Conservation (phyloP, 23 tunicate species). For the Styela clava region DNA sequence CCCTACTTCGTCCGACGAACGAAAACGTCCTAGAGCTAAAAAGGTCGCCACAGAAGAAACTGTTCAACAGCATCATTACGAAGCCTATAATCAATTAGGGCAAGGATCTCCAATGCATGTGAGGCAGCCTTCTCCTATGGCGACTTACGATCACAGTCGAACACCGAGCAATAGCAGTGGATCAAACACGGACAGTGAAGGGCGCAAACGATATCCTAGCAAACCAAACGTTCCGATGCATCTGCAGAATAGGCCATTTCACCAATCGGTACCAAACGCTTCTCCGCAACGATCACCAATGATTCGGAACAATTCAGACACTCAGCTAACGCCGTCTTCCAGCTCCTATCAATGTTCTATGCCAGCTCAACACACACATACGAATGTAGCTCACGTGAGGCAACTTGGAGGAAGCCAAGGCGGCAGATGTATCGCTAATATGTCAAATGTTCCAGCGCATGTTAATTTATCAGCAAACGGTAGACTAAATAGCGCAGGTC, state of each 20-base stretch:
- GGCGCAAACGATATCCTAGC: conserved; percentile 15
- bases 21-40: conserved; percentile 63
- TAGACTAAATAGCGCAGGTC: neutral
- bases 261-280: conserved; percentile 22
- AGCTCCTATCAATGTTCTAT: conserved; percentile 2
- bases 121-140: neutral
- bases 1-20: conserved; percentile 92
- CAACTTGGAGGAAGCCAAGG: no score
- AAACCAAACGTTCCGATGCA: neutral
- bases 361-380: conserved; percentile 16
- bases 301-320: conserved; percentile 23
- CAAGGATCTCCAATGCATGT: neutral
- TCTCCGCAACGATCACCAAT: conserved; percentile 5
- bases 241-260: conserved; percentile 1
- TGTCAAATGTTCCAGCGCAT: neutral
- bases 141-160: conserved; percentile 13
- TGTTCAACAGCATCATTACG: neutral
- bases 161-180: conserved; percentile 20
- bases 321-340: neutral
- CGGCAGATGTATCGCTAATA: neutral
- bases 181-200: conserved; percentile 29
- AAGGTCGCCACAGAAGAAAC: conserved; percentile 51
- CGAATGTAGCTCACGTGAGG: conserved; percentile 35
- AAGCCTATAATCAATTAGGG: conserved; percentile 2
- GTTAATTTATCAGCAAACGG: neutral